phyloP scores from a whole-genome alignment of 2,797 vertebrate species.

The Urophycis tenuis region DNA sequence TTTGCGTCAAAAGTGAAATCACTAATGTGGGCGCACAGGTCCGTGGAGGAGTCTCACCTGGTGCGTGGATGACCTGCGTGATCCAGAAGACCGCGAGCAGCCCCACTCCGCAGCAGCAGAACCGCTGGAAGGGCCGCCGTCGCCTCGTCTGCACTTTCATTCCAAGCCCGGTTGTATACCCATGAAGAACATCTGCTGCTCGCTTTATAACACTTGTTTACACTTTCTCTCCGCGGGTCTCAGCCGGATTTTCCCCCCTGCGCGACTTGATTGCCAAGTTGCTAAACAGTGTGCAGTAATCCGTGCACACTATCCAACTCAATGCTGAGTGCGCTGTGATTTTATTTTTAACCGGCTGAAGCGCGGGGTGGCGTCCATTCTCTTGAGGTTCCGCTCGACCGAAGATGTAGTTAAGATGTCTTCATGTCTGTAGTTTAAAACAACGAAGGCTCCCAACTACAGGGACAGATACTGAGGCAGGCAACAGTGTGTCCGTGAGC shows the following conservation, averaged over 20 bases:
- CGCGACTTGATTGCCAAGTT: conserved; percentile 56
- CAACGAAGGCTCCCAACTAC: conserved; percentile 54
- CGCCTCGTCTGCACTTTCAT: conserved; percentile 65
- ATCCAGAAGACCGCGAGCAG: conserved; percentile 67
- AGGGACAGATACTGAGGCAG: conserved; percentile 48
- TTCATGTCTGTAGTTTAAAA: conserved; percentile 46
- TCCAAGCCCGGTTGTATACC: conserved; percentile 56
- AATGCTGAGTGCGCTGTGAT: conserved; percentile 23
- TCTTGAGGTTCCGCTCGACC: background rate
- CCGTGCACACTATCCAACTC: conserved; percentile 19
- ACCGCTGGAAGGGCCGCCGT: conserved; percentile 68
- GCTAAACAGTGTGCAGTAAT: conserved; percentile 19
- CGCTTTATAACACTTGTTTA: conserved; percentile 49
- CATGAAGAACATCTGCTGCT: conserved; percentile 60
- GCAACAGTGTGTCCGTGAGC: conserved; percentile 46
- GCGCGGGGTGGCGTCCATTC: conserved; percentile 13
- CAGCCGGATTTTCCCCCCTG: conserved; percentile 4
- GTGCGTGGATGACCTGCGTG: conserved; percentile 61
- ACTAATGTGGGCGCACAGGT: background rate
- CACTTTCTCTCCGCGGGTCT: conserved; percentile 45
- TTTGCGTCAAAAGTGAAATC: background rate
- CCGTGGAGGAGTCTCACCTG: conserved; percentile 59
- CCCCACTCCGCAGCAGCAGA: conserved; percentile 70
- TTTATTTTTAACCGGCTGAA: conserved; percentile 22
- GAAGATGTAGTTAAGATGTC: background rate